These are phyloP conservation scores for Acropternis orthonyx DNA, from an alignment of 2,797 vertebrate genomes.

Conservation along the genomic window DNA sequence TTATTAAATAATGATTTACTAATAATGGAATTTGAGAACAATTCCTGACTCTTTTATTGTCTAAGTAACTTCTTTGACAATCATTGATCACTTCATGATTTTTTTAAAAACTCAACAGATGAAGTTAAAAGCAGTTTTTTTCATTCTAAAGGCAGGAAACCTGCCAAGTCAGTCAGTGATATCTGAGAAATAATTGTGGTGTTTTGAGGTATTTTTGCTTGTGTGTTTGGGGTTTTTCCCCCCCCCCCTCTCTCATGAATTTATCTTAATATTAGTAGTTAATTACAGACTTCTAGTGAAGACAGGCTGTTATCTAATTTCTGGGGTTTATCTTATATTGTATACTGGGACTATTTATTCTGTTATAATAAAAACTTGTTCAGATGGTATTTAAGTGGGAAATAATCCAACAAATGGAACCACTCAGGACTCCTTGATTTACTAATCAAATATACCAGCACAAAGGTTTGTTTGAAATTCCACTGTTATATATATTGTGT, in stretches of 20 bases:
- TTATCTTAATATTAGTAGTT: neutral
- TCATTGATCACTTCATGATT: neutral
- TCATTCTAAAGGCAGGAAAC: neutral
- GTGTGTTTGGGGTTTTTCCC: neutral
- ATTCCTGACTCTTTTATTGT: neutral
- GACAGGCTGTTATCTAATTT: constrained; percentile 1
- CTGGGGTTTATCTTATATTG: neutral
- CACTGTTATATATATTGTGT: neutral
- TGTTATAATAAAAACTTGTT: constrained; percentile 18
- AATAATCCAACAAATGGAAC: neutral
- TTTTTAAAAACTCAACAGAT: neutral
- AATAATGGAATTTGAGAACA: neutral
- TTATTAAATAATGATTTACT: neutral
- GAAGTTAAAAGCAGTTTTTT: neutral
- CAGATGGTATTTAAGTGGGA: neutral
- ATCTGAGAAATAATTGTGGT: neutral
- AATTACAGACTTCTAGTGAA: neutral
- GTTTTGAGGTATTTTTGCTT: rapidly evolving
- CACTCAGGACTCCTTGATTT: neutral
- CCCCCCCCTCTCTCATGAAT: neutral
- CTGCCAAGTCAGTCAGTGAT: neutral
- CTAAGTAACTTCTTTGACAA: neutral
- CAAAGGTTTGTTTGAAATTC: neutral
- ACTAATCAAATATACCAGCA: neutral
- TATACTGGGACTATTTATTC: neutral